Evolutionary conservation across 1,140 invertebrate species (phyloP), one percentile per base, ranked within the genome.

Genomic region (Latrodectus geometricus): DNA sequence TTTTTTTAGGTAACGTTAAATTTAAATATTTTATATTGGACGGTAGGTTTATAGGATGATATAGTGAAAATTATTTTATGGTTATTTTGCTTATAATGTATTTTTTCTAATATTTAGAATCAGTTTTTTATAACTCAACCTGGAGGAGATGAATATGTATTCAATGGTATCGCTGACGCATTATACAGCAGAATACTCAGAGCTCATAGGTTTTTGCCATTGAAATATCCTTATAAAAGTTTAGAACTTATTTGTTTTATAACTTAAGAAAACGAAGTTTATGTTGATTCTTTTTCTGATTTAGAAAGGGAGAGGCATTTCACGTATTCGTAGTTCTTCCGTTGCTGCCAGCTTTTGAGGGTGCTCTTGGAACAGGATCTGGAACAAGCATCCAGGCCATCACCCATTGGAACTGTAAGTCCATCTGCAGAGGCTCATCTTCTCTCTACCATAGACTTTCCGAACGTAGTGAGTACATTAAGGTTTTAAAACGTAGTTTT

Each of bases 381-480:
- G 97, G 97, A 9, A 96, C 95, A 52, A 95, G 97, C 0, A 94
- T 99, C 61, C 95, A 97, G 89, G 96, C 97, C 0, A 96, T 99
- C 87, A 97, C 97, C 0, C 96, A 99, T 91, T 99, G 97, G 96
- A 99, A 98, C 92, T 98, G 99, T 90, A 94, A 94, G 80, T 98
- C 97, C 14, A 98, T 99, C 89, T 96, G 94, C 88, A 90, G 92
- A 75, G 93, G 93, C 77, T 89, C 90, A 4, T 89, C 91, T 84
- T 93, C 93, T 35, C 88, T 94, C 1, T 89, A 93, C 50, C 89
- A 90, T 73, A 89, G 90, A 74, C 89, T 94, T 11, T 87, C 87
- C 4, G 89, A 89, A 82, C 88, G 90, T 0, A 66, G 76, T 74
- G 14, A 66, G 76, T 79, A 12, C 35, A 35, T 35, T 35, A 35